These are phyloP conservation scores for Halcyon leucocephala DNA, from an alignment of 2,797 vertebrate genomes.

Conservation along the genomic window DNA sequence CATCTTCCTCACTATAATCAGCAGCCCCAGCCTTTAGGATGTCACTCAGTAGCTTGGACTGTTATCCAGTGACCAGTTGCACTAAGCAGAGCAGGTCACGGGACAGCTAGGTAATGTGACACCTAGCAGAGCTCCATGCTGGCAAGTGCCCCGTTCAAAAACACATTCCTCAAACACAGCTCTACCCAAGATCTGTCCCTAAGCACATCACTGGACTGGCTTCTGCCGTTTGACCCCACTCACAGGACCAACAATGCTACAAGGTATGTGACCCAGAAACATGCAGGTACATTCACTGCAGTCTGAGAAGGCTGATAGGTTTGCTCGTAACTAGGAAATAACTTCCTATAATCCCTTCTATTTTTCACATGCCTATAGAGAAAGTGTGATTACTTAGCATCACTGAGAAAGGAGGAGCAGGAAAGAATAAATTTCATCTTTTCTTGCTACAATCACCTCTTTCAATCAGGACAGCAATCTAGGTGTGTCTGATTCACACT, in stretches of 20 bases:
- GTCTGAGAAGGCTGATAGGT: background rate
- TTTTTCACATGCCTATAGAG: background rate
- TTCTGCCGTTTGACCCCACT: background rate
- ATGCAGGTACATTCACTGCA: accelerated
- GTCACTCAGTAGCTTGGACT: background rate
- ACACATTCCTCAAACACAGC: background rate
- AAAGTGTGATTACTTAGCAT: background rate
- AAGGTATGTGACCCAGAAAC: background rate
- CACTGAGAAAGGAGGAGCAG: background rate
- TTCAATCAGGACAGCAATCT: background rate
- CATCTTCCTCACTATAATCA: background rate
- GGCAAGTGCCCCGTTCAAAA: background rate
- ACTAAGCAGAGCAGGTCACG: background rate
- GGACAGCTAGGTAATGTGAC: background rate
- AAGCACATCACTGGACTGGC: background rate
- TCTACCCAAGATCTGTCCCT: background rate
- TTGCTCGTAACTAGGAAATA: background rate
- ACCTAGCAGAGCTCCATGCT: background rate
- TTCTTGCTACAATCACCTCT: background rate
- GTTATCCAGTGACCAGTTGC: background rate
- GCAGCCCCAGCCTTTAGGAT: background rate
- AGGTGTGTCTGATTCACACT: background rate
- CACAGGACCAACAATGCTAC: background rate
- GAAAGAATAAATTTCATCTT: background rate
- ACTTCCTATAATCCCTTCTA: background rate